Conservation (phyloP, 2,113 vertebrate genomes). For the Spea multiplicata region DNA sequence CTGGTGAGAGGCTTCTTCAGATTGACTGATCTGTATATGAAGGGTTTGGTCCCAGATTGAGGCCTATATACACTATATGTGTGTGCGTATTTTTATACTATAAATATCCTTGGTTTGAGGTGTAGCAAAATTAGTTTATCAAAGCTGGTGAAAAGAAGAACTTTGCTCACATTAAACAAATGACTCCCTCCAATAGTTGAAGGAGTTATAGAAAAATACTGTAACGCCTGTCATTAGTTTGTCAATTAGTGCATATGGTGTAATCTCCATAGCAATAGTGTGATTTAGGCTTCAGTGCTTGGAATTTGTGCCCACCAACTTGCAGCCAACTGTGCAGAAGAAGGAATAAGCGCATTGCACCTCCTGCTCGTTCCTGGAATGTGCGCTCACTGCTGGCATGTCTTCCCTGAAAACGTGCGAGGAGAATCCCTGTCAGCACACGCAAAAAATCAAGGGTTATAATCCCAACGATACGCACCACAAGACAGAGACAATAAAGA, state of each 20-base stretch:
- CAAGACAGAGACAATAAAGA: constrained; percentile 17
- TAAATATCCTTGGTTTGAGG: too few relatives aligned
- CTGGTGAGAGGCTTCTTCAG: not conserved
- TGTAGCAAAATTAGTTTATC: too few relatives aligned
- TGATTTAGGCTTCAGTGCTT: not conserved
- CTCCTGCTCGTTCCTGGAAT: constrained; percentile 27
- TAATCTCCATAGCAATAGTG: not conserved
- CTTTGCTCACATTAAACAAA: too few relatives aligned
- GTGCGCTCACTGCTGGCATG: constrained; percentile 15
- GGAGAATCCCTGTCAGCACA: constrained; percentile 32
- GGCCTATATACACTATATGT: too few relatives aligned
- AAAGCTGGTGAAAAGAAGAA: too few relatives aligned
- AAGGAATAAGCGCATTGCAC: not conserved
- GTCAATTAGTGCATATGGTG: too few relatives aligned
- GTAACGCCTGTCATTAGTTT: too few relatives aligned
- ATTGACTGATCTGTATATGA: not conserved
- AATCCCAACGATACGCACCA: constrained; percentile 39
- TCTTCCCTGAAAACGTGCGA: constrained; percentile 5
- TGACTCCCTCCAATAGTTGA: too few relatives aligned
- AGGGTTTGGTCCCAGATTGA: too few relatives aligned
- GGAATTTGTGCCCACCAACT: not conserved
- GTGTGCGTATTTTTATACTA: too few relatives aligned
- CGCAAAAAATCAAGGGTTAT: constrained; percentile 37
- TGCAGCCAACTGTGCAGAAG: not conserved
- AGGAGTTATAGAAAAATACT: too few relatives aligned